Base-by-base conservation (phyloP, 2,797 vertebrate genomes). In the Lycodopsis pacificus region DNA sequence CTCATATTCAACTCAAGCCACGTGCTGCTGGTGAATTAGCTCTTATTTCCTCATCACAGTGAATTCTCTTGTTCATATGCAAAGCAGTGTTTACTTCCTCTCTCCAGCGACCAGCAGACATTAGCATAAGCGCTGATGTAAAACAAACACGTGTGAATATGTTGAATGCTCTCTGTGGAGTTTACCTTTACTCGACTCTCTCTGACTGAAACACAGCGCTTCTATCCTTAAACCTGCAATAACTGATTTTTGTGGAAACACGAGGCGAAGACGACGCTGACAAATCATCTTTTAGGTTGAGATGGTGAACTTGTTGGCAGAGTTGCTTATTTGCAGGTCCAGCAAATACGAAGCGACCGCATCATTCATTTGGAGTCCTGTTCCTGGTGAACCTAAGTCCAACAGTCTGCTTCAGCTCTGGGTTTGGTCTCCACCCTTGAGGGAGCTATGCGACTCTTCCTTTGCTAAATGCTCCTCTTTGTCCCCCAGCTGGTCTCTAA, bases 1-100 rank as follows among this genome's bases (percentile, higher is more conserved):
- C 67, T 80, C 59, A 58, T 82, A 78, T 79, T 82, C 73, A 80
- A 78, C 78, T 82, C 73, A 80, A 82, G 78, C 86, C 77, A 82
- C 86, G 64, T 80, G 81, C 77, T 84, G 65, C 72, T 36, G 62
- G 62, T 63, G 84, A 90, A 89, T 82, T 51, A 81, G 69, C 68
- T 78, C 67, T 65, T 59, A 79, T 87, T 85, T 86, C 71, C 40
- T 48, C 71, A 67, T 76, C 67, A 38, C 34, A 30, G 17, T 58
- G 36, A 79, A 68, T 63, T 82, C 46, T 68, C 30, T 44, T 22
- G 63, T 78, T 87, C 73, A 69, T 54, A 69, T 66, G 66, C 53
- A 81, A 66, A 73, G 72, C 25, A 3, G 49, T 36, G 10, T 73
- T 76, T 65, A 57, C 34, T 46, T 57, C 34, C 42, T 59, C 15